phyloP scores from a whole-genome alignment of 2,113 vertebrate species.

The Cairina moschata region DNA sequence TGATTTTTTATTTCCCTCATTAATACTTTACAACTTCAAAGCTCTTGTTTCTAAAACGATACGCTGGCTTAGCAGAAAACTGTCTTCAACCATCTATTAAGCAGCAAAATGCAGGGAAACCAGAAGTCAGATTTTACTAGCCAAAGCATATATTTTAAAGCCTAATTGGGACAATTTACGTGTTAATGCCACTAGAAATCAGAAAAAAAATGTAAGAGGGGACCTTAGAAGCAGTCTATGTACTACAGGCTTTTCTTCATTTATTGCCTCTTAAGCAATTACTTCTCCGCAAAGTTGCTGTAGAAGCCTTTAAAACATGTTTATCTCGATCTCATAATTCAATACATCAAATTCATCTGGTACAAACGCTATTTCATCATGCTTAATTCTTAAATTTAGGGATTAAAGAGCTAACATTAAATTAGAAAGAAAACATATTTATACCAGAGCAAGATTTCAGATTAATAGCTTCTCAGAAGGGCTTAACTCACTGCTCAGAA shows the following conservation, averaged over 20 bases:
- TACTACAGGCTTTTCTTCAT: not conserved
- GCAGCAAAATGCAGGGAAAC: not conserved
- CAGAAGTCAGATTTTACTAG: not conserved
- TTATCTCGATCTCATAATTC: not conserved
- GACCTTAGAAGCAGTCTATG: not conserved
- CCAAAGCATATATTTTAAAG: constrained; percentile 31
- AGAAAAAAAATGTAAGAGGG: not conserved
- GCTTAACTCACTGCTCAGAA: not conserved
- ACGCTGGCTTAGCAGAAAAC: not conserved
- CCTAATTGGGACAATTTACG: constrained; percentile 10
- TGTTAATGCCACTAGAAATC: not conserved
- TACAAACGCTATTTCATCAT: not conserved
- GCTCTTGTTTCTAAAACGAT: not conserved
- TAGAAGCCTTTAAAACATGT: not conserved
- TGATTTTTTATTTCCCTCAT: not conserved
- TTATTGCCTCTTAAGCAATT: constrained; percentile 2
- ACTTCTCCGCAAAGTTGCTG: not conserved
- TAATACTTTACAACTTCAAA: constrained; percentile 28
- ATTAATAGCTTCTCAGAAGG: constrained; percentile 14
- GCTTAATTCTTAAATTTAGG: not conserved
- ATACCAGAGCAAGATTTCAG: not conserved
- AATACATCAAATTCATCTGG: not conserved
- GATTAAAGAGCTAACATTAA: not conserved
- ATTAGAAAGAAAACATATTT: constrained; percentile 23
- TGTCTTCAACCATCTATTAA: constrained; percentile 13